phyloP scores from a whole-genome alignment of 2,888 invertebrate genomes.

The Teinopalpus imperialis region DNA sequence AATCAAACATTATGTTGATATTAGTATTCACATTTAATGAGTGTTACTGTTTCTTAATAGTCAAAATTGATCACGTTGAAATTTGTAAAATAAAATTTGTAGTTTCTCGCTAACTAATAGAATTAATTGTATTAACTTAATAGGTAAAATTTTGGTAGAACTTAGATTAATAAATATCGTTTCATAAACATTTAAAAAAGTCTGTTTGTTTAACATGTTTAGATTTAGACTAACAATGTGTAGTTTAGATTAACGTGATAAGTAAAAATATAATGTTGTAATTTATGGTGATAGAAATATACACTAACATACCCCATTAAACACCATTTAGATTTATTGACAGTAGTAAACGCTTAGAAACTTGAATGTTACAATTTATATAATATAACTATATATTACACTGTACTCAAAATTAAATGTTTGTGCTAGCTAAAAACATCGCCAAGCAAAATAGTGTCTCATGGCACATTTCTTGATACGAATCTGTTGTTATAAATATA shows the following conservation, averaged over 20 bases:
- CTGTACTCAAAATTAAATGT: conserved; percentile 49
- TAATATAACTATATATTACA: conserved; percentile 50
- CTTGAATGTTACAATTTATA: conserved; percentile 57
- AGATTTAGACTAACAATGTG: conserved; percentile 78
- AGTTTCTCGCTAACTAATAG: conserved; percentile 71
- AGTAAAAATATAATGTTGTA: conserved; percentile 50
- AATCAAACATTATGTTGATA: conserved; percentile 50
- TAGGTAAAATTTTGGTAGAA: conserved; percentile 67
- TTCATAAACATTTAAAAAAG: conserved; percentile 75
- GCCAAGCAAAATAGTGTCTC: conserved; percentile 83
- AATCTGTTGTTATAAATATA: conserved; percentile 37
- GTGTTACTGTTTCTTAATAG: conserved; percentile 55
- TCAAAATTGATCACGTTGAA: conserved; percentile 46
- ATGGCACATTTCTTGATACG: conserved; percentile 54
- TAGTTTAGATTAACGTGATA: conserved; percentile 76
- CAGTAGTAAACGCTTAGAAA: conserved; percentile 59
- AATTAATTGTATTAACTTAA: conserved; percentile 77
- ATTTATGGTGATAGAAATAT: conserved; percentile 48
- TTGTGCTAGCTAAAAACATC: conserved; percentile 57
- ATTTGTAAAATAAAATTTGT: conserved; percentile 47
- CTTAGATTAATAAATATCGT: conserved; percentile 79
- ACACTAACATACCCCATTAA: conserved; percentile 72
- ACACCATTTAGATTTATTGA: conserved; percentile 54
- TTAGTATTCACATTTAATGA: conserved; percentile 54
- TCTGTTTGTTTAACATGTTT: conserved; percentile 82